Evolutionary conservation across 1,140 invertebrate genomes (phyloP).

Genomic region (Drosophila prosaltans): DNA sequence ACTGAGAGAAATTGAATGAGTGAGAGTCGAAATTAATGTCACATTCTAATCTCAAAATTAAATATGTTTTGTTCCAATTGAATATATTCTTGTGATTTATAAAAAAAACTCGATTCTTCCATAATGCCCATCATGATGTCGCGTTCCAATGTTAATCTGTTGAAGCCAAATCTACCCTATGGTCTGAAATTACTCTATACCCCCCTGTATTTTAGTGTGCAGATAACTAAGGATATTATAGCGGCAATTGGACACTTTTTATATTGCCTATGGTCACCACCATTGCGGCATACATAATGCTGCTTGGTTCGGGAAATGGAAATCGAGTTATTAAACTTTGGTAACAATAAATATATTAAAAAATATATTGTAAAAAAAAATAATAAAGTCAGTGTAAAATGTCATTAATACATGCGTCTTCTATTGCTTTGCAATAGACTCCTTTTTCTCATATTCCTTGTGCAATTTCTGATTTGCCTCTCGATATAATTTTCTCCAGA

Average conservation of each 20-base stretch:
- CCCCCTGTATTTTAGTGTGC: slow-evolving; percentile 26
- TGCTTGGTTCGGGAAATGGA: not conserved
- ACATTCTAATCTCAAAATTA: not conserved
- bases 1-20: not conserved
- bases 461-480: not conserved
- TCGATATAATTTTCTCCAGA: not conserved
- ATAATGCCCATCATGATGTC: not conserved
- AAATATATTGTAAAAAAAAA: not conserved
- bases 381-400: no score
- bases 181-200: slow-evolving; percentile 25
- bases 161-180: slow-evolving; percentile 7
- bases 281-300: slow-evolving; percentile 28
- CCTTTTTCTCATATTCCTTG: not conserved
- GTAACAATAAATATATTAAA: not conserved
- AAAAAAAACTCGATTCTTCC: not conserved
- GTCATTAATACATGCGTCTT: not conserved
- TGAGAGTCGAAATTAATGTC: not conserved
- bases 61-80: not conserved
- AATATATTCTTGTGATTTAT: not conserved
- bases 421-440: not conserved
- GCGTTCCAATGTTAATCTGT: not conserved
- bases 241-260: slow-evolving; percentile 20
- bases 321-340: not conserved
- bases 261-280: slow-evolving; percentile 31
- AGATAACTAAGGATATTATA: slow-evolving; percentile 19